A percentile compares a stretch with the other conserved stretches of the same genome.
These are phyloP conservation scores for Dinocampus coccinellae DNA, from an alignment of 2,888 invertebrate genomes.

Conservation along the genomic window DNA sequence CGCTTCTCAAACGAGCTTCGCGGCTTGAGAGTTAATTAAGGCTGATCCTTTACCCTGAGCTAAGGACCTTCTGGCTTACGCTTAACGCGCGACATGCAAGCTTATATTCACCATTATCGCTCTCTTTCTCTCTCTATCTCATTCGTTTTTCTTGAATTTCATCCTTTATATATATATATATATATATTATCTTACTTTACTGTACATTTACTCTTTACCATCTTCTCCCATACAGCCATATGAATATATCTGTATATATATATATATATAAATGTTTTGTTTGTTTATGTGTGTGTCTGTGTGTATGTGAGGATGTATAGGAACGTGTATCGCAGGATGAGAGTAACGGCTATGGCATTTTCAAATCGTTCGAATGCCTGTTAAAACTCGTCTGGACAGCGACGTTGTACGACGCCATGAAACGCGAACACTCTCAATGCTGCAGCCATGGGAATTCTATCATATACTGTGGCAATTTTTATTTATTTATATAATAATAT, in stretches of 20 bases:
- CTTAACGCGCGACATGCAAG: constrained; percentile 40
- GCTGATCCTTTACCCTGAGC: constrained; percentile 46
- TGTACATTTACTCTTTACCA: constrained; percentile 10
- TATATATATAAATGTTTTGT: constrained; percentile 20
- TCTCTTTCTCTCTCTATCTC: constrained; percentile 18
- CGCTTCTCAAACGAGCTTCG: constrained; percentile 47
- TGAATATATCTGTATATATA: too few relatives aligned
- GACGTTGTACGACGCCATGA: constrained; percentile 34
- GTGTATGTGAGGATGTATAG: constrained; percentile 24
- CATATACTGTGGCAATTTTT: too few relatives aligned
- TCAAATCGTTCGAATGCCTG: constrained; percentile 45
- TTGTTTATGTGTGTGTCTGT: background rate
- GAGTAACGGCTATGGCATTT: constrained; percentile 47
- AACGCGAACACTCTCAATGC: background rate
- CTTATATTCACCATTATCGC: constrained; percentile 26
- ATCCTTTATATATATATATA: background rate
- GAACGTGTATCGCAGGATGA: constrained; percentile 34
- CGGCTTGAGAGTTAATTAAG: constrained; percentile 49
- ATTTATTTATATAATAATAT: too few relatives aligned
- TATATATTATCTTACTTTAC: constrained; percentile 14
- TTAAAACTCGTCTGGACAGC: constrained; percentile 13
- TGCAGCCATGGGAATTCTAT: constrained; percentile 14
- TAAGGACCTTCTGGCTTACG: constrained; percentile 55
- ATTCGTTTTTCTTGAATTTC: constrained; percentile 22
- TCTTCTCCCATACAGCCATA: too few relatives aligned